Evolutionary conservation across 2,888 invertebrate species (phyloP), one percentile per base, ranked within the genome.

Genomic region (Phortica magna): DNA sequence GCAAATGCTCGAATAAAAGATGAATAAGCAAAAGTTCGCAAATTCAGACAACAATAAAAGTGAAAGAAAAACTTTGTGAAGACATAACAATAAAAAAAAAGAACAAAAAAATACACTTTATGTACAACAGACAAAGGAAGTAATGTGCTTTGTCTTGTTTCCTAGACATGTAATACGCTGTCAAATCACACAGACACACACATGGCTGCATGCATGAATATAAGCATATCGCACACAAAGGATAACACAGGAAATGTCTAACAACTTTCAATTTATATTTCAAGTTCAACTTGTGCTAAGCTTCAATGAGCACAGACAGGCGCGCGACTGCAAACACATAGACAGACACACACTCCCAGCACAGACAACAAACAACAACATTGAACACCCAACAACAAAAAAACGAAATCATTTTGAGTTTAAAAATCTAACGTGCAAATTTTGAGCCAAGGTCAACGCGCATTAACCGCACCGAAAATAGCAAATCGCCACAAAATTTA

Each of bases 251-350:
- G 70, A 71, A 71, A 71, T 55, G 70, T 19, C 53, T 71, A 31
- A 10, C 19, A 61, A 61, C 17, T 10, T 12, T 5, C 31, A 61
- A 7, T 61, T 22, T 88, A n/a, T 79, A 76, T 84, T 83, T 83
- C 83, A 83, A 83, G 83, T 85, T 83, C 83, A 83, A 39, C 39
- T 65, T 39, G 10, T 59, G 59, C 59, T 73, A n/a, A n/a, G 41
- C 73, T 61, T 41, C 73, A 73, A 53, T 57, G 22, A 72, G n/a
- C 72, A 72, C 61, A 61, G 61, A 61, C 14, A 17, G 17, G 55
- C 55, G 17, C 17, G 55, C 22, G 22, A 61, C 5, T 22, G 7
- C 19, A 7, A 22, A 61, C 19, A 22, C 57, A n/a, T 4, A 17
- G n/a, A 61, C 19, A 48, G 7, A 43, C 19, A 59, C 7, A 59